phyloP scores from a whole-genome alignment of 2,797 vertebrate genomes.

The Paguma larvata region DNA sequence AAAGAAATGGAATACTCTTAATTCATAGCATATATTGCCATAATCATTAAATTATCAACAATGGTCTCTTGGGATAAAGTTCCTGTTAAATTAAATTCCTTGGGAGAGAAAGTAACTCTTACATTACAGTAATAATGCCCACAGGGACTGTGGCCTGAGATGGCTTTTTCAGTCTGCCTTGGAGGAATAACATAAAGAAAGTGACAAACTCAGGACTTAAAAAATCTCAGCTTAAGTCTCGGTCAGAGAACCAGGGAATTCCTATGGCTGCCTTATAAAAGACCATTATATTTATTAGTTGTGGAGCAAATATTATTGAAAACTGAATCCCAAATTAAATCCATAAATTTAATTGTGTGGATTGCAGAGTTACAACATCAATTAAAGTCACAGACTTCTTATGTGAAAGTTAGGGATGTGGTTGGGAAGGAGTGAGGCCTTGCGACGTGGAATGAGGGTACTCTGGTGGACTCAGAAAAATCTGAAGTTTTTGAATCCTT shows the following conservation, averaged over 20 bases:
- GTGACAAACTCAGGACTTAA: neutral
- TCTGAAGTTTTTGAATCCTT: neutral
- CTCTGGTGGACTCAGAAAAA: neutral
- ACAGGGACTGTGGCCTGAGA: neutral
- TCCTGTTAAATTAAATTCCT: neutral
- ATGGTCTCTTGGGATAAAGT: neutral
- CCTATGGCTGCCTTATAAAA: neutral
- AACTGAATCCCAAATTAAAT: neutral
- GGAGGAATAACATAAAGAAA: constrained; percentile 30
- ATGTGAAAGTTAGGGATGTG: neutral
- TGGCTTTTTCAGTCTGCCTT: neutral
- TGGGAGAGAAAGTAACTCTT: neutral
- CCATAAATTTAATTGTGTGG: neutral
- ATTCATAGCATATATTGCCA: neutral
- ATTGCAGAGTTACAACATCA: constrained; percentile 20
- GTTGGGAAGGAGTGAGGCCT: neutral
- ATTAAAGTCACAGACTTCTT: constrained; percentile 21
- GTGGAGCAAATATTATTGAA: neutral
- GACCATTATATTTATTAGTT: neutral
- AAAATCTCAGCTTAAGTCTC: neutral
- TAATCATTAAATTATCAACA: neutral
- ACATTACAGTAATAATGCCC: neutral
- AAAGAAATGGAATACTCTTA: constrained; percentile 24
- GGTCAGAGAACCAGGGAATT: neutral
- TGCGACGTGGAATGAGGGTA: neutral